phyloP scores from a whole-genome alignment of 2,888 invertebrate genomes.

The Phlogophora meticulosa region DNA sequence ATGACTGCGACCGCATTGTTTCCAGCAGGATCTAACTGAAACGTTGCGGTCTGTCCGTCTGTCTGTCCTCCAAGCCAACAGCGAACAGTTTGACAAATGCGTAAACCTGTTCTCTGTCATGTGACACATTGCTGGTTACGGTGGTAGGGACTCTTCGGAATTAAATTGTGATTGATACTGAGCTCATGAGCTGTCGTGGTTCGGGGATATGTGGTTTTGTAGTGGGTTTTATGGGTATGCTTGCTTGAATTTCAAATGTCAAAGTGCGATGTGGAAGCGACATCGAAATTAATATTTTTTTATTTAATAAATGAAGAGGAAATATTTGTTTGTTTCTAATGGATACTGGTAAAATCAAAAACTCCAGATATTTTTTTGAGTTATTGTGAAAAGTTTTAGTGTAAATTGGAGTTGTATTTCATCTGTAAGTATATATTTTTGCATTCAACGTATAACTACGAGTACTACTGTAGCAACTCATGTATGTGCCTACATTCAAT shows the following conservation, averaged over 20 bases:
- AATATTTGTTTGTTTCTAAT: too few species aligned
- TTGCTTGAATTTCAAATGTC: not conserved
- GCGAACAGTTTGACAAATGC: conserved; percentile 68
- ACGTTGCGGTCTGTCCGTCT: conserved; percentile 68
- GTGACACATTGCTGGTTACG: conserved; percentile 29
- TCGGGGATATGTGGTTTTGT: not conserved
- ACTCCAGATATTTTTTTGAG: too few species aligned
- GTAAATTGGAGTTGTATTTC: too few species aligned
- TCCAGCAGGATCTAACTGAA: conserved; percentile 70
- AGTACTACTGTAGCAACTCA: too few species aligned
- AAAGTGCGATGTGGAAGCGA: not conserved
- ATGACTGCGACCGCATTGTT: conserved; percentile 64
- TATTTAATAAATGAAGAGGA: too few species aligned
- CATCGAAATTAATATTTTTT: not conserved
- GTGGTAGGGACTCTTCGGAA: conserved; percentile 5
- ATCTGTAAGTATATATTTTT: too few species aligned
- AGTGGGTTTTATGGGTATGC: not conserved
- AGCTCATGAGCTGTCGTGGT: conserved; percentile 23
- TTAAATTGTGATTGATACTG: conserved; percentile 43
- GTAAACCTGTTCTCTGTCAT: conserved; percentile 59
- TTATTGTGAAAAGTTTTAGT: too few species aligned
- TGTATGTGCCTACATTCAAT: too few species aligned
- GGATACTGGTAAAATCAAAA: too few species aligned
- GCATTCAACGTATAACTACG: too few species aligned
- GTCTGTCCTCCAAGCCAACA: conserved; percentile 51